A percentile compares a stretch with the other conserved stretches of the same genome.
Conservation (phyloP, 2,797 vertebrate species). For the Lagocephalus sceleratus region DNA sequence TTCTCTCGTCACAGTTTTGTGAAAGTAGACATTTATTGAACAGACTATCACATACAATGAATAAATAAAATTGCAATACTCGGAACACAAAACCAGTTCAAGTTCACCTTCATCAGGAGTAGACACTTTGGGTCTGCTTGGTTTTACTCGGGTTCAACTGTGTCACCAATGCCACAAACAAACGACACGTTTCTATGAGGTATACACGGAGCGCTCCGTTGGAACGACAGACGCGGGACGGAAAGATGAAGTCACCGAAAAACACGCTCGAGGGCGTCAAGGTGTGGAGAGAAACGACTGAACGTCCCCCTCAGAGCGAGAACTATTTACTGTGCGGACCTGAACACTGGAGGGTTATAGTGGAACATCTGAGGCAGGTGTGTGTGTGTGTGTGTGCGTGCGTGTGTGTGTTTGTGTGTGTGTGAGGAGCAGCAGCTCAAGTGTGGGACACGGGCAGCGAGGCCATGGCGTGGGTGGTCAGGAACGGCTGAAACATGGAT, state of each 20-base stretch:
- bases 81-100: conserved; percentile 66
- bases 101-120: conserved; percentile 59
- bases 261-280: conserved; percentile 9
- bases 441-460: conserved; percentile 90
- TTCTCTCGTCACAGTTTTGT: conserved; percentile 35
- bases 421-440: conserved; percentile 64
- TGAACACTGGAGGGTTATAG: conserved; percentile 30
- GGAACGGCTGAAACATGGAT: conserved; percentile 88
- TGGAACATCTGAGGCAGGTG: conserved; percentile 10
- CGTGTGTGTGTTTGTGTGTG: conserved; percentile 3
- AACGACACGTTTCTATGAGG: conserved; percentile 45
- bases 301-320: conserved; percentile 26
- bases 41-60: conserved; percentile 88
- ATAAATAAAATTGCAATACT: conserved; percentile 91
- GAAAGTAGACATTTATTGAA: conserved; percentile 82
- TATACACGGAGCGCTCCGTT: background rate
- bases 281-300: background rate
- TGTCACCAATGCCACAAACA: conserved; percentile 62
- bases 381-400: conserved; percentile 11
- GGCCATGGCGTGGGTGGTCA: conserved; percentile 88
- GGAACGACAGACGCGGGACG: too few species aligned
- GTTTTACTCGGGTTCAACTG: conserved; percentile 44
- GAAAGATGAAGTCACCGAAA: background rate
- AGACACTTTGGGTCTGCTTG: conserved; percentile 30
- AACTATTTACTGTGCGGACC: conserved; percentile 24